A percentile compares a stretch with the other conserved stretches of the same genome.
Conservation (phyloP, 1,140 invertebrate genomes). For the Melanaphis sacchari region DNA sequence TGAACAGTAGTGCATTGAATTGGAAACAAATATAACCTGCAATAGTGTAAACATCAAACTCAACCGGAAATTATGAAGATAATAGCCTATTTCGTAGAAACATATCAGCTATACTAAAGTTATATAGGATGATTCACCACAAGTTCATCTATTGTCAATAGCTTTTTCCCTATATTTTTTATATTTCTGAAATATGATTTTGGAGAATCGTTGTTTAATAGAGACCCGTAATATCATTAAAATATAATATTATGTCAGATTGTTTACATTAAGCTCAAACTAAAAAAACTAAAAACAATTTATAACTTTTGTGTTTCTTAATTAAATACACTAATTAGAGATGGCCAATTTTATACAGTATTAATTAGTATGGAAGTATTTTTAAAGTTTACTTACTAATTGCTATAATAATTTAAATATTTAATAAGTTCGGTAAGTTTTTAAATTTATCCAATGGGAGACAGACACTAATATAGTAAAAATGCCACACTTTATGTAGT, state of each 20-base stretch:
- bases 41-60: neutral
- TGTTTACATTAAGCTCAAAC: neutral
- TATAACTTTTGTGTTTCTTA: neutral
- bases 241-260: neutral
- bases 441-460: neutral
- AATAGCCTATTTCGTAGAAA: neutral
- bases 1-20: neutral
- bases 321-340: neutral
- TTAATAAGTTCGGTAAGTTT: too few relatives aligned
- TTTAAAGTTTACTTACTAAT: slow-evolving; percentile 4
- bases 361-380: neutral
- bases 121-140: neutral
- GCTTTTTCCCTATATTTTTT: too few relatives aligned
- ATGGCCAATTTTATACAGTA: neutral
- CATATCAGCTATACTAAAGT: neutral
- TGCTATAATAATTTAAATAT: neutral
- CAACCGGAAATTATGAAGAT: neutral
- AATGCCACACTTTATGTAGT: neutral
- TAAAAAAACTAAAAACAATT: neutral
- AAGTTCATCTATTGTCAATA: neutral
- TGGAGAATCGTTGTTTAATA: neutral
- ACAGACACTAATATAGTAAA: neutral
- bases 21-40: neutral
- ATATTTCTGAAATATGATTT: neutral
- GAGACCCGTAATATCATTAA: neutral